Evolutionary conservation across 2,797 vertebrate species (phyloP), one percentile per base, ranked within the genome.

Genomic region (Sebastes taczanowskii): DNA sequence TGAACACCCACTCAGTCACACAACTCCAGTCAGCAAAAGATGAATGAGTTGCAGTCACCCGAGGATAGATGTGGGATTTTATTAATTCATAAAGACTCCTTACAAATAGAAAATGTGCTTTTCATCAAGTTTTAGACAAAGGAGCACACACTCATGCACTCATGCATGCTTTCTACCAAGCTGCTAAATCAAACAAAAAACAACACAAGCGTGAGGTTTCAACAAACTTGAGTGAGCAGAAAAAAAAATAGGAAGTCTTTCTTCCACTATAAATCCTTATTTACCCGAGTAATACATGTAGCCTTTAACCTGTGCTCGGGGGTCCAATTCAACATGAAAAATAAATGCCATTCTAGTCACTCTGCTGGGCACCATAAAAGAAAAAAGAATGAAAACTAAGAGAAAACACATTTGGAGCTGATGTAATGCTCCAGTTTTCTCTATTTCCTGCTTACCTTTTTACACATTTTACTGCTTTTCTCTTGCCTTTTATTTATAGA

Each of bases 11-110:
- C 35, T 60, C 38, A 67, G 30, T 11, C 20, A 56, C 52, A 53
- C 23, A 85, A 61, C 59, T 55, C 55, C 27, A 77, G 61, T 71
- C 61, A 74, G 67, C 77, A 74, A 61, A 75, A 83, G 63, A 71
- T 68, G 71, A 81, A 78, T 81, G 85, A 77, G 49, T 3, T 32
- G 14, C 64, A 75, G 75, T 60, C 27, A 32, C 25, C 32, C 27
- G 27, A 63, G 61, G 60, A 74, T 46, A n/a, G 74, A 53, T 3
- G 6, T 61, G 38, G 38, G 72, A 62, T 55, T 74, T 85, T 63
- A 85, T 63, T 29, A 55, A 81, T 82, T 82, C 67, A 84, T 49
- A 10, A 75, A 20, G 42, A 29, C 7, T 38, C 32, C 58, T 75
- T 7, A 55, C 29, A 16, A 46, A 55, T n/a, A 49, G 30, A 13